Base-by-base conservation (phyloP, 2,113 vertebrate species). In the Otis tarda region DNA sequence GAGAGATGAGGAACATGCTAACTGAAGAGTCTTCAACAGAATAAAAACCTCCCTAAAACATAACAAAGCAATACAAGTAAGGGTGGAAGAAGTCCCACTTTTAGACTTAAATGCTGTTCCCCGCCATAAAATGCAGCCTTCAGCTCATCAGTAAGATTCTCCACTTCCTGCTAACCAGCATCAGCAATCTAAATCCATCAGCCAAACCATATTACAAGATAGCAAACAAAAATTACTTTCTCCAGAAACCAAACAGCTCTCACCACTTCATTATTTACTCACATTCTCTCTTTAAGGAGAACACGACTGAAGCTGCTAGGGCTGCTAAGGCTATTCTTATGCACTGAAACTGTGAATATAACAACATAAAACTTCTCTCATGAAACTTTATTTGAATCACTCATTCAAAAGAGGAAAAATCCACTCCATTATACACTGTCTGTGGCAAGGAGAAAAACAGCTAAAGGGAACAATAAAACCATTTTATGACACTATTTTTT, bases 381-480 rank as follows among this genome's bases (percentile, higher is more conserved):
- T 41, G 74, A 96, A 96, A 92, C 35, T 76, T 77, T 69, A 87
- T 55, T 93, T 77, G 31, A 94, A 74, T 90, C 67, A 87, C 79
- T 94, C 68, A 88, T 43, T 90, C 79, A 57, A 97, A 84, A 50
- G 53, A 22, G 25, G 14, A 89, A 80, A 91, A 75, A 87, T 21
- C 20, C 55, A 50, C 63, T 61, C 87, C 91, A 92, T 56, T 68
- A 92, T 39, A 80, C 73, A 71, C 50, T 69, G 45, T 77, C 70
- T 96, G 91, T 71, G 33, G 82, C 57, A 95, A 95, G 57, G 85
- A 88, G 88, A 93, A 87, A 73, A 95, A 84, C 84, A 89, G 67
- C 91, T 87, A 94, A 90, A 89, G 57, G 83, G 65, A 83, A 63
- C 71, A 95, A 95, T 92, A 86, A 88, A 94, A 93, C 71, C 95